Evolutionary conservation across 2,888 invertebrate species (phyloP), one percentile per base, ranked within the genome.

Genomic region (Hemaris fuciformis): DNA sequence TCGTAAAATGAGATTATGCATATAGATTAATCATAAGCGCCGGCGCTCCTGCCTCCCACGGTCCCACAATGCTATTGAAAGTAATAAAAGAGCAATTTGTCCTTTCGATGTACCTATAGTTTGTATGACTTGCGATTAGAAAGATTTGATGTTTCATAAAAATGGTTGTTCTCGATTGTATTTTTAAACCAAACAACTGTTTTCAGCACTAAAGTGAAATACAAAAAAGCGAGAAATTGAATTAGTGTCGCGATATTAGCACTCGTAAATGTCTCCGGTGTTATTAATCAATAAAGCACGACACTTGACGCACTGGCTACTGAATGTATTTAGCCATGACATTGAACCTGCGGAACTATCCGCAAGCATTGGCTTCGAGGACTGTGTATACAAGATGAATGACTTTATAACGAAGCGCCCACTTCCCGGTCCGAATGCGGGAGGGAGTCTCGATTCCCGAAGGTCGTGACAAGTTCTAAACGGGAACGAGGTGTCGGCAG

Each of bases 401-500:
- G 81, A 75, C 76, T 79, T 79, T 81, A 77, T 80, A 84, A 86
- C 83, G 81, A 85, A 81, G 84, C 75, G 78, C 68, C 68, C 66
- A 79, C 83, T 89, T 89, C 89, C 89, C 80, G 84, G 80, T 83
- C 72, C 69, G 67, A 67, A 68, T 67, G 74, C 71, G 76, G 74
- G 81, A 83, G 84, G 84, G 83, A 83, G 80, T 70, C 81, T 68
- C 70, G 68, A 73, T 71, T 73, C 69, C 71, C 79, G 84, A 89
- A 90, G 90, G 90, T 88, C 88, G 78, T 72, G 72, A 64, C 68
- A 73, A 75, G 71, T 72, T 65, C 67, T 83, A 82, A 85, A 83
- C 84, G 84, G 88, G 87, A 88, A 82, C 85, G 77, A 82, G 74
- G 80, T 81, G 84, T 80, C 85, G 75, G 72, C 70, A 70, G 71